Evolutionary conservation across 2,113 vertebrate genomes (phyloP), one percentile per base, ranked within the genome.

Genomic region (Cyanoderma ruficeps): DNA sequence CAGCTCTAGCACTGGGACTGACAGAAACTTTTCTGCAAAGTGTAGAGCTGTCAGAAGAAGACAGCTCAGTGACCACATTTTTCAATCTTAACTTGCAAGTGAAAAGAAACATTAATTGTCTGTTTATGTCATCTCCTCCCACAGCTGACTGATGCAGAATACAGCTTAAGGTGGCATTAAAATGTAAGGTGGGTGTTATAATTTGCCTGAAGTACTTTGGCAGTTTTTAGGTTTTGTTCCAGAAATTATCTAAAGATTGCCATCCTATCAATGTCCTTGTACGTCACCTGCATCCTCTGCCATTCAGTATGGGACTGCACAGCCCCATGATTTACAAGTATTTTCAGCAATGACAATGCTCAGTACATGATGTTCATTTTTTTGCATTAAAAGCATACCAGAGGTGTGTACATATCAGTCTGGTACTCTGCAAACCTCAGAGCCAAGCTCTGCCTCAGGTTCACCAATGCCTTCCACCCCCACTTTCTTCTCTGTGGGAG

Each of bases 121-220:
- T 97, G 94, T 97, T 97, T 97, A 89, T 96, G 94, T 96, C 97
- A 97, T 97, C 89, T 83, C 95, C 82, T 94, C 97, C 96, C 91
- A 96, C 96, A 95, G 80, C 68, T 96, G 93, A 92, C 95, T 96
- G 96, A 95, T 94, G 94, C 89, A 94, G 90, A 94, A 94, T 95
- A 86, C 93, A 83, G 87, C 63, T 77, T 94, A 93, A 94, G 96
- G 91, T 91, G 90, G 93, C 89, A 95, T 97, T 96, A 91, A 97
- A 93, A 93, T 63, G 52, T 64, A 80, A 97, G 84, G 97, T 96
- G 96, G 97, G 97, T 96, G 96, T 96, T 82, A 72, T 94, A 97
- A 97, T 96, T 97, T 94, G 87, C 97, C 77, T 96, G 56, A 90
- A 92, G 81, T 88, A 92, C 44, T 96, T 95, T 23, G 68, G 87